Percentiles rank a stretch among this genome's conserved stretches.
Conservation (phyloP, 2,888 invertebrate species). For the Clepsis dumicolana region DNA sequence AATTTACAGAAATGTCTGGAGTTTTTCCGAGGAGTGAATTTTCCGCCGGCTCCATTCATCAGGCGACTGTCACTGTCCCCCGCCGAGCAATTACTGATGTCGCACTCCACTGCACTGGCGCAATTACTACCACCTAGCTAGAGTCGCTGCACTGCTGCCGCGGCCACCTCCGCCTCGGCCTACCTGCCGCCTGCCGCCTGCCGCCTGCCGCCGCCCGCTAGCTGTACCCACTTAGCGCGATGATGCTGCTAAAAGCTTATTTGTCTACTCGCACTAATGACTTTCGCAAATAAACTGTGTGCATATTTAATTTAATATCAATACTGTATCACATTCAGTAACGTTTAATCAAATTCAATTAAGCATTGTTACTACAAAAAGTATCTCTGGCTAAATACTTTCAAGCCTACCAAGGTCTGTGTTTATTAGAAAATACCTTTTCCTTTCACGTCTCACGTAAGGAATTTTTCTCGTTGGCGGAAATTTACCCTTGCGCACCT, state of each 20-base stretch:
- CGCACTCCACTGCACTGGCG: conserved; percentile 71
- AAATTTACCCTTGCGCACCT: conserved; percentile 67
- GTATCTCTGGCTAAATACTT: conserved; percentile 50
- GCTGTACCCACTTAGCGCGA: conserved; percentile 12
- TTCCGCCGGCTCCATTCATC: conserved; percentile 77
- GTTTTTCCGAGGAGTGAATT: conserved; percentile 70
- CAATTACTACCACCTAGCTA: conserved; percentile 66
- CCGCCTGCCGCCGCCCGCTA: conserved; percentile 3
- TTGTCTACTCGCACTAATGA: conserved; percentile 15
- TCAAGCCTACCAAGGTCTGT: conserved; percentile 52
- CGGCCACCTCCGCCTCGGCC: conserved; percentile 12
- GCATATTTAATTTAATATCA: conserved; percentile 10
- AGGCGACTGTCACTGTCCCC: conserved; percentile 74
- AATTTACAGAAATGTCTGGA: conserved; percentile 74
- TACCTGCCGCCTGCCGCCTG: conserved; percentile 8
- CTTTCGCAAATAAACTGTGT: conserved; percentile 7
- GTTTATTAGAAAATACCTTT: conserved; percentile 73
- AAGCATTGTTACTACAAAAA: conserved; percentile 46
- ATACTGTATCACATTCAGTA: not conserved
- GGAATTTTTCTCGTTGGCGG: conserved; percentile 63
- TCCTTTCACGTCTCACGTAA: conserved; percentile 62
- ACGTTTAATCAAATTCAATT: conserved; percentile 45
- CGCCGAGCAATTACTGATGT: conserved; percentile 81
- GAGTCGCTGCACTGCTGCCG: conserved; percentile 29
- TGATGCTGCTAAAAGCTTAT: conserved; percentile 26